phyloP scores from a whole-genome alignment of 2,888 invertebrate genomes.

The Tyria jacobaeae region DNA sequence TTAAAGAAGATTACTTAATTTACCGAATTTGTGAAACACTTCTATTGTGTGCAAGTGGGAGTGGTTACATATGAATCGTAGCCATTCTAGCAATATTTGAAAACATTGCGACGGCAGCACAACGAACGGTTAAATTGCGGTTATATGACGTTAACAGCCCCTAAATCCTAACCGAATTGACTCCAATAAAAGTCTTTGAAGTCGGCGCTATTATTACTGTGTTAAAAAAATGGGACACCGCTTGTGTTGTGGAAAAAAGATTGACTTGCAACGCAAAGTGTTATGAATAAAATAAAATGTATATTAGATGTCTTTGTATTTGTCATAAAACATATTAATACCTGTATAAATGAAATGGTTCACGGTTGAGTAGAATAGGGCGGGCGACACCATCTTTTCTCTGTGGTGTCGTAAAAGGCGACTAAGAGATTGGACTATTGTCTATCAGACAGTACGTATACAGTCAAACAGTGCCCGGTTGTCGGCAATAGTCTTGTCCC shows the following conservation, averaged over 20 bases:
- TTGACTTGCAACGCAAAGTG: conserved; percentile 40
- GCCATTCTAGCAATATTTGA: conserved; percentile 65
- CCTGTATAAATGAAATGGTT: background rate
- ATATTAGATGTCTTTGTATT: conserved; percentile 26
- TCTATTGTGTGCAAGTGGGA: conserved; percentile 35
- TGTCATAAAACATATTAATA: background rate
- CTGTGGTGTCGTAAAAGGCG: too few relatives aligned
- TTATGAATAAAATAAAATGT: conserved; percentile 20
- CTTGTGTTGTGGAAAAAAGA: conserved; percentile 33
- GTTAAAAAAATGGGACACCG: conserved; percentile 49
- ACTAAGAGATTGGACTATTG: too few relatives aligned
- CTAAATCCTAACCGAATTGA: conserved; percentile 68
- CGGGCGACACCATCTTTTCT: too few relatives aligned
- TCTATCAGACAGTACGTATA: too few relatives aligned
- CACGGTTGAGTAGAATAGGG: too few relatives aligned
- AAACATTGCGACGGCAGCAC: conserved; percentile 59
- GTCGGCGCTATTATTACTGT: conserved; percentile 51
- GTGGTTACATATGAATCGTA: conserved; percentile 61
- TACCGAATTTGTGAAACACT: conserved; percentile 38
- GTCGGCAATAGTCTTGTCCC: too few relatives aligned
- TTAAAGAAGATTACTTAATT: background rate
- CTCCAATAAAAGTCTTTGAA: conserved; percentile 68
- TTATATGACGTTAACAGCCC: conserved; percentile 67
- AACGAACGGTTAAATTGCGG: conserved; percentile 60
- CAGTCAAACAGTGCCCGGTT: too few relatives aligned